phyloP scores from a whole-genome alignment of 35 echinoderm and acorn worm species.

The Strongylocentrotus purpuratus region DNA sequence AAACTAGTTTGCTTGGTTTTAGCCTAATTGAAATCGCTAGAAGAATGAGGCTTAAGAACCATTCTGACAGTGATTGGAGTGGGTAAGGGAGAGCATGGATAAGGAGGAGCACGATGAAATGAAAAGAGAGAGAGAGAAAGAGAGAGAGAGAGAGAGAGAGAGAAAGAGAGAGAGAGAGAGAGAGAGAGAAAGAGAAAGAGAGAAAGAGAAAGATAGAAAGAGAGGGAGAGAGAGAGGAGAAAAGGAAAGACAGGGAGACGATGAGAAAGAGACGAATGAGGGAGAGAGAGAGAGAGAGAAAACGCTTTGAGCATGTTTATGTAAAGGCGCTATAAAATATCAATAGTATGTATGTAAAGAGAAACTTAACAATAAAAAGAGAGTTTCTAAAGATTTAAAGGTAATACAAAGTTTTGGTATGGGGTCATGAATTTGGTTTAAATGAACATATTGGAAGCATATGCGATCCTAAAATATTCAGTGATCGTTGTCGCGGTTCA shows the following conservation, averaged over 20 bases:
- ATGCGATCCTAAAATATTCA: no score
- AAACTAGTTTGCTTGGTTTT: background rate
- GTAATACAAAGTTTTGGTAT: no score
- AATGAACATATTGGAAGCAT: no score
- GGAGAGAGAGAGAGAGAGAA: no score
- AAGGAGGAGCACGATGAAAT: background rate
- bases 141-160: background rate
- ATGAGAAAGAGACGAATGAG: background rate
- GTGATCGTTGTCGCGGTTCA: no score
- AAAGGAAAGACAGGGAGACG: background rate
- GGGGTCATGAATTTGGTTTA: no score
- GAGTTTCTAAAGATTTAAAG: no score
- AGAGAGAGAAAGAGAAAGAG: background rate
- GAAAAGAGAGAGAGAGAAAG: background rate
- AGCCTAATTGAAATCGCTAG: background rate
- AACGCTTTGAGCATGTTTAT: no score
- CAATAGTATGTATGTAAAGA: no score
- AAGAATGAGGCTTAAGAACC: background rate
- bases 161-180: background rate
- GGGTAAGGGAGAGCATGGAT: background rate
- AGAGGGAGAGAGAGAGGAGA: background rate
- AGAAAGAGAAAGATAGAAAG: background rate
- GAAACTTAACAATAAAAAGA: no score
- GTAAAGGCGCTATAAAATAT: no score
- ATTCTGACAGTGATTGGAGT: background rate